phyloP scores from a whole-genome alignment of 2,113 vertebrate species.

The Eptesicus fuscus region DNA sequence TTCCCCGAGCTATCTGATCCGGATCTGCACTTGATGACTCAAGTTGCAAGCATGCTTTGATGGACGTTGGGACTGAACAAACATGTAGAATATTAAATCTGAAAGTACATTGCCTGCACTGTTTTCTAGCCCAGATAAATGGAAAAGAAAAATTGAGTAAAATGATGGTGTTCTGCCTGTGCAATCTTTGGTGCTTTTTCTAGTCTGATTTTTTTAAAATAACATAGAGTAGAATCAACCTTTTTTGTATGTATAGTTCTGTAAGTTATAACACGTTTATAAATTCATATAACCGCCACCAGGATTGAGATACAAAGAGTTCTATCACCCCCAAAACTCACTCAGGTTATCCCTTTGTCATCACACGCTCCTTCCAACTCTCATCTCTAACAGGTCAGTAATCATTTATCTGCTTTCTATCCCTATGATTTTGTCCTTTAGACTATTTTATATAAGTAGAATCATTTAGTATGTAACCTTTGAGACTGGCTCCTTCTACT shows the following conservation, averaged over 20 bases:
- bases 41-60: slow-evolving; percentile 34
- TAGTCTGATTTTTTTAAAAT: background rate
- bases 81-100: slow-evolving; percentile 5
- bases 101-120: background rate
- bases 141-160: background rate
- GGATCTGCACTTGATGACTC: slow-evolving; percentile 55
- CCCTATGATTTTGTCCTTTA: background rate
- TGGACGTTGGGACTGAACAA: slow-evolving; percentile 26
- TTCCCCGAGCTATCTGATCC: slow-evolving; percentile 59
- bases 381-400: background rate
- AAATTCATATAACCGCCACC: background rate
- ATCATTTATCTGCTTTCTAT: background rate
- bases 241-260: background rate
- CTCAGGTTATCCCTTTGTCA: background rate
- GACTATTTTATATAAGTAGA: background rate
- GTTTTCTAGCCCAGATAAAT: background rate
- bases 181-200: background rate
- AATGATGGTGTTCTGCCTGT: background rate
- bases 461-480: background rate
- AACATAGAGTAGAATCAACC: background rate
- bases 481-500: background rate
- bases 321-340: background rate
- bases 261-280: background rate
- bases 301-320: background rate
- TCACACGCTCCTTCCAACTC: background rate